Evolutionary conservation across 2,797 vertebrate genomes (phyloP), one percentile per base, ranked within the genome.

Genomic region (Urosaurus nigricauda): DNA sequence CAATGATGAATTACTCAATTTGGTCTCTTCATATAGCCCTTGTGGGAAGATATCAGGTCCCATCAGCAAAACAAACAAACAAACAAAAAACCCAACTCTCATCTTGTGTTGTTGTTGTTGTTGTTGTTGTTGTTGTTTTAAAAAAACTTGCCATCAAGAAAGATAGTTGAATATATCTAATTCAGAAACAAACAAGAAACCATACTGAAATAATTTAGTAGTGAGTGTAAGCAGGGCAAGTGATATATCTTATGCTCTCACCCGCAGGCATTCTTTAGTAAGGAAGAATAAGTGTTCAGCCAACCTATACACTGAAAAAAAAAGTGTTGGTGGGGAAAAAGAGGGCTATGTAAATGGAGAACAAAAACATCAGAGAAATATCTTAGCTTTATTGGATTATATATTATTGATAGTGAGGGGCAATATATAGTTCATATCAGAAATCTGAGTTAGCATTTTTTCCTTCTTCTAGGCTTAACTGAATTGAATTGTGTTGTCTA

Each of bases 401-500:
- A 7, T 73, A 8, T 74, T 87, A 87, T 47, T 85, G 88, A 89
- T 9, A 26, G 17, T 0, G 86, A 13, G 4, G 40, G 0, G n/a
- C 68, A 83, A 8, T 29, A 26, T 37, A 6, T 5, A 47, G 1
- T 2, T 80, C 56, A 65, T 24, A 77, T 24, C 73, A 73, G 73
- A 88, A 82, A 88, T 86, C 83, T 85, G 24, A 88, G 60, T 19
- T 71, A 43, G 0, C 37, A 78, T 88, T 87, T 79, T 83, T 16
- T 1, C 5, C 26, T 78, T 21, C 85, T 79, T 84, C 35, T 0
- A 17, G 21, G 29, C 60, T 77, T 91, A 77, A 14, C 21, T 87
- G 17, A 91, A 65, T 6, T 81, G 19, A 89, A 74, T 84, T 87
- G 29, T 81, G 29, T 37, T 91, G 32, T 9, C 84, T 86, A 83